phyloP scores from a whole-genome alignment of 1,140 invertebrate genomes.

The Calephelis virginiensis region DNA sequence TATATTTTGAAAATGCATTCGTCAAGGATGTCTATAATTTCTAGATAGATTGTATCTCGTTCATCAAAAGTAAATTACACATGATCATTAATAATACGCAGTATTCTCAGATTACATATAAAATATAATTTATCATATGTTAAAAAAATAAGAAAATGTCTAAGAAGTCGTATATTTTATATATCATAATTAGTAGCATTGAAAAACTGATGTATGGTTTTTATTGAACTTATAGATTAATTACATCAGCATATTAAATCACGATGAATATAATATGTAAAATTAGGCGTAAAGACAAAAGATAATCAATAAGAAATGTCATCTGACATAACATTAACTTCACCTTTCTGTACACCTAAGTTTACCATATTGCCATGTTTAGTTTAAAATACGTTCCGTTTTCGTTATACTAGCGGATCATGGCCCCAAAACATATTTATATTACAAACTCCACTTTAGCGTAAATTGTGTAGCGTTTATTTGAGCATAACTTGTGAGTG shows the following conservation, averaged over 20 bases:
- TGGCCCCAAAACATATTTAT: too few relatives aligned
- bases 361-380: too few relatives aligned
- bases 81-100: neutral
- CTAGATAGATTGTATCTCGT: neutral
- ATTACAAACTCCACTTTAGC: neutral
- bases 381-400: too few relatives aligned
- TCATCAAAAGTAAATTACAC: neutral
- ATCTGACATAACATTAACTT: too few relatives aligned
- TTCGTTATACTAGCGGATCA: too few relatives aligned
- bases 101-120: neutral
- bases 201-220: neutral
- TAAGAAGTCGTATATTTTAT: neutral
- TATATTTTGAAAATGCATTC: too few relatives aligned
- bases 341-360: too few relatives aligned
- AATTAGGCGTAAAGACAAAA: too few relatives aligned
- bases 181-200: neutral
- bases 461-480: neutral
- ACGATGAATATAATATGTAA: too few relatives aligned
- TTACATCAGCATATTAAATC: too few relatives aligned
- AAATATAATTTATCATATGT: neutral
- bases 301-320: too few relatives aligned
- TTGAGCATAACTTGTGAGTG: neutral
- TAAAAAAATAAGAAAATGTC: neutral
- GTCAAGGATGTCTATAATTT: neutral
- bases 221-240: neutral